Percentiles rank a stretch among this genome's conserved stretches.
phyloP scores from a whole-genome alignment of 2,113 vertebrate species.

The Pantherophis guttatus region DNA sequence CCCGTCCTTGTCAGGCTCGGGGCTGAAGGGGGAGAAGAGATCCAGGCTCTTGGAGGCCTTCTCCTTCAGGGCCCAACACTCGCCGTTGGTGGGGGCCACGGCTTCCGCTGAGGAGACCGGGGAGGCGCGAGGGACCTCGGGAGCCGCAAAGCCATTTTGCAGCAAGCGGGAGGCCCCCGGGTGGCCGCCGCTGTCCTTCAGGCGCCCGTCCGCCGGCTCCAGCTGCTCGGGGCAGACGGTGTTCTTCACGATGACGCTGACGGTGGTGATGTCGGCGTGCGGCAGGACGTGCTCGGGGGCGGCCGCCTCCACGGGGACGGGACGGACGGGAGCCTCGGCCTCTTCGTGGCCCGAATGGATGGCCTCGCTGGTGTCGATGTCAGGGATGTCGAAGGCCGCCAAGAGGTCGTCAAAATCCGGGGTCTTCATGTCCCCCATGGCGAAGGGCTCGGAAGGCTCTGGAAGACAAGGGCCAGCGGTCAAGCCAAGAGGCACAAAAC shows the following conservation, averaged over 20 bases:
- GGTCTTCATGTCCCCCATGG: slow-evolving; percentile 98
- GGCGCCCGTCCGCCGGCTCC: slow-evolving; percentile 51
- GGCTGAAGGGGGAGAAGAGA: slow-evolving; percentile 68
- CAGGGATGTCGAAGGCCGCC: slow-evolving; percentile 96
- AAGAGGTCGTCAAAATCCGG: slow-evolving; percentile 96
- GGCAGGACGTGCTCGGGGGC: slow-evolving; percentile 59
- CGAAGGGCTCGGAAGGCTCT: slow-evolving; percentile 14
- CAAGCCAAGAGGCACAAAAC: neutral
- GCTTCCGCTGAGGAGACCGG: neutral
- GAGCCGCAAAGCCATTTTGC: slow-evolving; percentile 71
- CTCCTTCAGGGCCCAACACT: slow-evolving; percentile 62
- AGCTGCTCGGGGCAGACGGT: slow-evolving; percentile 79
- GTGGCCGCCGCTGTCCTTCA: slow-evolving; percentile 20
- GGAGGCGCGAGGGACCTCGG: slow-evolving; percentile 49
- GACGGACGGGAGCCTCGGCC: slow-evolving; percentile 67
- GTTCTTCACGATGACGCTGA: slow-evolving; percentile 97
- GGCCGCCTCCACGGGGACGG: slow-evolving; percentile 49
- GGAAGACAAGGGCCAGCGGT: neutral
- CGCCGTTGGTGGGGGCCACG: slow-evolving; percentile 46
- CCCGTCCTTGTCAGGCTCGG: slow-evolving; percentile 38
- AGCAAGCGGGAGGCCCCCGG: slow-evolving; percentile 48
- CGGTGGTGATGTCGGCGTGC: slow-evolving; percentile 74
- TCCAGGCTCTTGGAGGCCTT: slow-evolving; percentile 64
- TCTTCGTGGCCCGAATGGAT: slow-evolving; percentile 87
- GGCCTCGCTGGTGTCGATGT: slow-evolving; percentile 93